Base-by-base conservation (phyloP, 2,888 invertebrate genomes). In the Tetrapedia diversipes region DNA sequence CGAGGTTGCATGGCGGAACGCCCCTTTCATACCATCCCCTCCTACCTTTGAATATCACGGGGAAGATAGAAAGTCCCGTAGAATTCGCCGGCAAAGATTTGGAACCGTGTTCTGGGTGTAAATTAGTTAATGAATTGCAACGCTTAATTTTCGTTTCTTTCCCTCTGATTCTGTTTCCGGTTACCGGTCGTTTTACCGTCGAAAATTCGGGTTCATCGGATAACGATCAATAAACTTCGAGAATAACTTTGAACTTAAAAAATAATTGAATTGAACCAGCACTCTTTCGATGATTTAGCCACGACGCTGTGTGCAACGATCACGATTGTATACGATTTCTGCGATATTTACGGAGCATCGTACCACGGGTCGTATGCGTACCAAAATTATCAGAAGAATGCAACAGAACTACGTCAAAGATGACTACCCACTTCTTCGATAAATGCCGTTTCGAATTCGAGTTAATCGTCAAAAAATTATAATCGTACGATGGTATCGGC, bases 1-100 rank as follows among this genome's bases (percentile, higher is more conserved):
- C 91, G 86, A 87, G 91, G 87, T 90, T 91, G 91, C 91, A 91
- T 89, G 89, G 91, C 91, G 91, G 88, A 91, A 91, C 91, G 90
- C 91, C 91, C 91, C 90, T 90, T 56, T 74, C 84, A 68, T 82
- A 57, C 81, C 82, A 73, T 83, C 81, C 77, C 72, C 75, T 81
- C 77, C 82, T 80, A 29, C 74, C 80, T 45, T 75, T 75, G 80
- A 81, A 78, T 86, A 84, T 85, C 84, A 79, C 77, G 70, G 61
- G 69, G 79, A 84, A 84, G 85, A 86, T 81, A 82, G 80, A 73
- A 70, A 53, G 41, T 51, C 65, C 24, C 49, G 47, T 37, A 49
- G 63, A 72, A 77, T 77, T 49, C 24, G 41, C 49, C 39, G 19
- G 29, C 51, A 41, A 47, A 54, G 37, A 27, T 61, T 57, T 43